Evolutionary conservation across 2,113 vertebrate genomes (phyloP).

Genomic region (Callocephalon fimbriatum): DNA sequence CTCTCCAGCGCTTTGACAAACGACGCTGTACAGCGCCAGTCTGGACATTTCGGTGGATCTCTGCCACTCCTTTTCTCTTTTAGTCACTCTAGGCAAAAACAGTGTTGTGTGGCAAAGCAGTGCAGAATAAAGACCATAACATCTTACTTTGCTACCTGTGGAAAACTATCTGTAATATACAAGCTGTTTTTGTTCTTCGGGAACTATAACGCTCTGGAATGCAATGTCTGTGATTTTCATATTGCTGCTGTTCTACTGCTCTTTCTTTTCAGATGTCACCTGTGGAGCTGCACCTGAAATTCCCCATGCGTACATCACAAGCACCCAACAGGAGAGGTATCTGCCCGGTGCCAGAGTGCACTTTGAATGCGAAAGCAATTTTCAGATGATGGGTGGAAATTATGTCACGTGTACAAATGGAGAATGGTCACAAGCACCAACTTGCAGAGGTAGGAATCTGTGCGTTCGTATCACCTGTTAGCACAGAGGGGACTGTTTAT

Average conservation of each 20-base stretch:
- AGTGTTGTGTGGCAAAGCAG: background rate
- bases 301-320: background rate
- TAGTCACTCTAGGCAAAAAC: background rate
- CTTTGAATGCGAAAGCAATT: conserved; percentile 20
- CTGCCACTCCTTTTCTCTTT: background rate
- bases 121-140: background rate
- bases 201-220: background rate
- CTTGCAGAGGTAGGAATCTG: conserved; percentile 28
- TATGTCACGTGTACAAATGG: background rate
- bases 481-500: fast-evolving
- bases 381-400: background rate
- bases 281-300: background rate
- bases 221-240: fast-evolving
- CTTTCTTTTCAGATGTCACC: background rate
- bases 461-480: background rate
- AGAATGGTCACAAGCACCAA: conserved; percentile 22
- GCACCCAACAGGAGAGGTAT: background rate
- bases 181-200: background rate
- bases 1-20: background rate
- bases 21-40: fast-evolving
- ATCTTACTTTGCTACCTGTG: background rate
- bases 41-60: background rate
- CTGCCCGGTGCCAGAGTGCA: background rate
- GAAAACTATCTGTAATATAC: background rate
- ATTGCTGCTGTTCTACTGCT: background rate